These are phyloP conservation scores for Lucilia cuprina DNA, from an alignment of 1,140 invertebrate genomes.

Conservation along the genomic window DNA sequence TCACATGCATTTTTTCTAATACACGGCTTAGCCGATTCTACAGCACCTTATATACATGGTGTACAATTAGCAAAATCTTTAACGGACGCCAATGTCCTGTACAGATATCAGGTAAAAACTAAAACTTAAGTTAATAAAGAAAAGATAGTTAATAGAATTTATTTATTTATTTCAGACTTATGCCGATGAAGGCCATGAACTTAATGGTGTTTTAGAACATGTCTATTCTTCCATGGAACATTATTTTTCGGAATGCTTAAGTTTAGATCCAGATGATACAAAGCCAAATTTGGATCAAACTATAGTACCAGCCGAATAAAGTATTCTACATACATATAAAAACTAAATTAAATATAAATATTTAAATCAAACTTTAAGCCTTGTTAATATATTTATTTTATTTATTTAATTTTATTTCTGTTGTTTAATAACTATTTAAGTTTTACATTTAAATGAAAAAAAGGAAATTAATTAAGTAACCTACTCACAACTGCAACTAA, in stretches of 20 bases:
- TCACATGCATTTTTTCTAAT: slow-evolving; percentile 86
- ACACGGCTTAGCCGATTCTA: slow-evolving; percentile 86
- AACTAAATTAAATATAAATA: slow-evolving; percentile 9
- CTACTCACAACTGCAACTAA: background rate
- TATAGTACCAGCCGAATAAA: slow-evolving; percentile 57
- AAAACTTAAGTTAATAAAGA: too few relatives aligned
- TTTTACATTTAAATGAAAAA: background rate
- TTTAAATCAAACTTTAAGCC: slow-evolving; percentile 28
- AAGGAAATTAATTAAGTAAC: background rate
- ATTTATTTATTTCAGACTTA: slow-evolving; percentile 70
- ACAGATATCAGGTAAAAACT: slow-evolving; percentile 82
- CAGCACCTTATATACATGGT: slow-evolving; percentile 91
- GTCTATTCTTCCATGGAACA: slow-evolving; percentile 86
- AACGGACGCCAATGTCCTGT: slow-evolving; percentile 84
- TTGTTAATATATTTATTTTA: background rate
- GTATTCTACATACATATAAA: background rate
- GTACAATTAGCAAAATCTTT: slow-evolving; percentile 87
- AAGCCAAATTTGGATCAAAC: slow-evolving; percentile 58
- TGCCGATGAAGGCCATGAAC: slow-evolving; percentile 81
- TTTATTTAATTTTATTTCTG: background rate
- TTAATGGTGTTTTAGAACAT: slow-evolving; percentile 80
- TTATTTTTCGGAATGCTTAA: slow-evolving; percentile 83
- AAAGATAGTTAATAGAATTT: background rate
- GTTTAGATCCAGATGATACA: slow-evolving; percentile 75
- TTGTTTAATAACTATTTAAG: background rate